Evolutionary conservation across 2,888 invertebrate genomes (phyloP).

Genomic region (Thera obeliscata): DNA sequence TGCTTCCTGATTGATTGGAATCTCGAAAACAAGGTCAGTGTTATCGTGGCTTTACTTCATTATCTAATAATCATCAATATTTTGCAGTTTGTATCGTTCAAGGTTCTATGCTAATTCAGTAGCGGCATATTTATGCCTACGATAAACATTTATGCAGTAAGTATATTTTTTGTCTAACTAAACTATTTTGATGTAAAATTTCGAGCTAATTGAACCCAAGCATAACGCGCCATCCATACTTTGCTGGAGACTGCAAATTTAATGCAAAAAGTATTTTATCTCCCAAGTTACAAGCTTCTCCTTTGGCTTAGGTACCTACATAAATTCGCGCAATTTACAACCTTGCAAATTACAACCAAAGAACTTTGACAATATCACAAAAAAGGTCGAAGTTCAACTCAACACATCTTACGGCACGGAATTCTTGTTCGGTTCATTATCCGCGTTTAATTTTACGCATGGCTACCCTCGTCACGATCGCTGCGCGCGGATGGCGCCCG

Average conservation of each 20-base stretch:
- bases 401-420: constrained; percentile 57
- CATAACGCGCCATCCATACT: not conserved
- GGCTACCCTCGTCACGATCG: constrained; percentile 69
- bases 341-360: constrained; percentile 2
- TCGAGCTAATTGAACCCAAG: not conserved
- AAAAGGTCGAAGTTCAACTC: constrained; percentile 43
- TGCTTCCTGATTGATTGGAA: constrained; percentile 64
- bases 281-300: not conserved
- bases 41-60: constrained; percentile 44
- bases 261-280: not conserved
- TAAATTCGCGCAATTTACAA: constrained; percentile 21
- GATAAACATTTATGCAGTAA: not conserved
- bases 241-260: not conserved
- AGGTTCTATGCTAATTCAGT: constrained; percentile 26
- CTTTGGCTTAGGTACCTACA: not conserved
- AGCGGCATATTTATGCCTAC: constrained; percentile 11
- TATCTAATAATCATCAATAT: constrained; percentile 32
- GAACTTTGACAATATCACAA: constrained; percentile 27
- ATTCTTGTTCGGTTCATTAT: constrained; percentile 71
- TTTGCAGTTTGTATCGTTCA: constrained; percentile 28
- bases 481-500: constrained; percentile 51
- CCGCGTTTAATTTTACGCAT: constrained; percentile 83
- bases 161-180: too few species aligned
- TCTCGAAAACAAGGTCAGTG: constrained; percentile 58
- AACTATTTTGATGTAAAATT: not conserved